Base-by-base conservation (phyloP, 2,888 invertebrate genomes). In the Melanostoma scalare region DNA sequence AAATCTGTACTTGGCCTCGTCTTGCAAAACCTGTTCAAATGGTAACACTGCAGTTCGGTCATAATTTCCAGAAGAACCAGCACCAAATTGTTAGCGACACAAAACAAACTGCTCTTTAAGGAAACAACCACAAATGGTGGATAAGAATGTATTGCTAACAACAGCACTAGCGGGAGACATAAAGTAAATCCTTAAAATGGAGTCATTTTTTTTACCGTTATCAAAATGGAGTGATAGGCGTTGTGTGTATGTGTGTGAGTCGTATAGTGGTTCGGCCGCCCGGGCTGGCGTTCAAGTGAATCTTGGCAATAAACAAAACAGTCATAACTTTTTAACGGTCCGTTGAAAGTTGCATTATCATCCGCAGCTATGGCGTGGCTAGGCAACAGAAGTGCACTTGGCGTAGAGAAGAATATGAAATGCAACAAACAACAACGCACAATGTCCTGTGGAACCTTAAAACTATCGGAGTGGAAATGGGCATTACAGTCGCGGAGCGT, bases 251-350 rank as follows among this genome's bases (percentile, higher is more conserved):
- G n/a, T 36, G 9, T 30, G 3, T 30, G 9, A 4, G 40, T 40
- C 30, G 30, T 20, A 36, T 36, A 42, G 35, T n/a, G 9, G 40
- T 56, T 20, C 20, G 20, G 20, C 20, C 20, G 20, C 20, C 20
- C 20, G 20, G 20, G 35, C 48, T 40, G 44, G 78, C 65, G 58
- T 77, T 58, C 67, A 69, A 78, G 73, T 69, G 84, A 65, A 74
- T 84, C 79, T 79, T 78, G 71, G 76, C 72, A 68, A 79, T 79
- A 79, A 79, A 85, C 85, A 85, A 85, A 80, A 73, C 68, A 76
- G 75, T 85, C 79, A 85, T 85, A 76, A 85, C 80, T 80, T 85
- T 85, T 85, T 79, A 85, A 85, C 76, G 85, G 79, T 85, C 76
- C 72, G 80, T 72, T 73, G 71, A 55, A 77, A 53, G 55, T 33